phyloP scores from a whole-genome alignment of 1,140 invertebrate genomes.

The Brachionus asplanchnoidis region DNA sequence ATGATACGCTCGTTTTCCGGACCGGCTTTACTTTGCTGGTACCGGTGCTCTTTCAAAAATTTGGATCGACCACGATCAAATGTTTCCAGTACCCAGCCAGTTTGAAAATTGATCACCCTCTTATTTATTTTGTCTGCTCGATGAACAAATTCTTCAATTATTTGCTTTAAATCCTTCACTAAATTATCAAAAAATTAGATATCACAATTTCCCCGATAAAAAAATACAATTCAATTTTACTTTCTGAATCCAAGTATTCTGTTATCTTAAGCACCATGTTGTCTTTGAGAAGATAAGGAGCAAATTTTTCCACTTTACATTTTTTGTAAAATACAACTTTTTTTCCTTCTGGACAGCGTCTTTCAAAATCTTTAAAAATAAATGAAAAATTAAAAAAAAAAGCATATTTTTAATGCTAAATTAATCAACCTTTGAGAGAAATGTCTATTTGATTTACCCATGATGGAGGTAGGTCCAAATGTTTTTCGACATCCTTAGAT shows the following conservation, averaged over 20 bases:
- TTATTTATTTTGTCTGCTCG: constrained; percentile 48
- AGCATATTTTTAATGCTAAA: neutral
- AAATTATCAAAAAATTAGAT: neutral
- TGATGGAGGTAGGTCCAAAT: constrained; percentile 70
- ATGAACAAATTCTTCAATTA: neutral
- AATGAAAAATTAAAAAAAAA: neutral
- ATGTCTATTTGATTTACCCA: constrained; percentile 71
- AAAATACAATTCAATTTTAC: neutral
- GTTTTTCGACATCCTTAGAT: constrained; percentile 51
- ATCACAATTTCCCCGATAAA: neutral
- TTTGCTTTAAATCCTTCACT: constrained; percentile 19
- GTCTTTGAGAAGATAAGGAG: constrained; percentile 68
- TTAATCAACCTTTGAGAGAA: constrained; percentile 61
- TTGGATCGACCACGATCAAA: constrained; percentile 68
- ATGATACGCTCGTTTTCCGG: constrained; percentile 64
- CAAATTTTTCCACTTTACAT: constrained; percentile 68
- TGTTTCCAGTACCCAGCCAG: constrained; percentile 62
- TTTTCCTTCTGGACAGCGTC: constrained; percentile 67
- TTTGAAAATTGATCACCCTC: constrained; percentile 62
- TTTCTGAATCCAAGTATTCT: constrained; percentile 64
- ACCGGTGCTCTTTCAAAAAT: constrained; percentile 66
- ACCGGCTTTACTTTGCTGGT: constrained; percentile 57
- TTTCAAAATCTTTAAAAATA: constrained; percentile 64
- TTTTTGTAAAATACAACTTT: constrained; percentile 72
- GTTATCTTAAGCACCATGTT: constrained; percentile 67